Conservation (phyloP, 2,113 vertebrate species). For the Coptodon rendalli region DNA sequence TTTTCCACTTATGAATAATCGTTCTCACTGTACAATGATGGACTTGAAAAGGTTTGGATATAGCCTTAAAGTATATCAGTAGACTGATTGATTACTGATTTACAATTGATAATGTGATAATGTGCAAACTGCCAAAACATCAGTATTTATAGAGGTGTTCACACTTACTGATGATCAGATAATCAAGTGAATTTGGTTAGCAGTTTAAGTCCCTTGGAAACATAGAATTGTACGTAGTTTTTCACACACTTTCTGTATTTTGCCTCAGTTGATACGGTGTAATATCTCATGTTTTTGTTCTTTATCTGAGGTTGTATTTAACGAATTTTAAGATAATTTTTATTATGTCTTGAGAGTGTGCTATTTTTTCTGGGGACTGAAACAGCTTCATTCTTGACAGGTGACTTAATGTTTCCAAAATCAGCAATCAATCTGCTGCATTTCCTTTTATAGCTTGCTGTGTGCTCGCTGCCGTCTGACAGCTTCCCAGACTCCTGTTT, state of each 20-base stretch:
- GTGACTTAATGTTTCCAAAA: slow-evolving; percentile 28
- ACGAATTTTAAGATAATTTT: background rate
- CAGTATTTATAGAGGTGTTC: background rate
- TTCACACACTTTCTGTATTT: background rate
- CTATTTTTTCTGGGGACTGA: background rate
- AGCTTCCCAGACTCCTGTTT: background rate
- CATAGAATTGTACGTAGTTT: background rate
- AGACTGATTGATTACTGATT: background rate
- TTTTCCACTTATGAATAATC: background rate
- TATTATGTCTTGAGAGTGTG: background rate
- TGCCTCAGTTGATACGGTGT: background rate
- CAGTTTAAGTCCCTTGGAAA: background rate
- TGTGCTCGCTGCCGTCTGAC: background rate
- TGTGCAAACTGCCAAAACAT: background rate
- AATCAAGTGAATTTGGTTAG: background rate
- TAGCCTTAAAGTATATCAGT: background rate
- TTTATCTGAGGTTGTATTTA: background rate
- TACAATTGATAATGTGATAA: background rate
- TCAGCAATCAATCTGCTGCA: background rate
- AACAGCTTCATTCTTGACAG: background rate
- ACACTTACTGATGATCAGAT: background rate
- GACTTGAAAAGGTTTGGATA: background rate
- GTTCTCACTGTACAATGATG: background rate
- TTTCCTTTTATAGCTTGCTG: slow-evolving; percentile 41
- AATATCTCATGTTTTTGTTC: background rate